Conservation (phyloP, 1,140 invertebrate genomes). For the Bathynomus jamesi region DNA sequence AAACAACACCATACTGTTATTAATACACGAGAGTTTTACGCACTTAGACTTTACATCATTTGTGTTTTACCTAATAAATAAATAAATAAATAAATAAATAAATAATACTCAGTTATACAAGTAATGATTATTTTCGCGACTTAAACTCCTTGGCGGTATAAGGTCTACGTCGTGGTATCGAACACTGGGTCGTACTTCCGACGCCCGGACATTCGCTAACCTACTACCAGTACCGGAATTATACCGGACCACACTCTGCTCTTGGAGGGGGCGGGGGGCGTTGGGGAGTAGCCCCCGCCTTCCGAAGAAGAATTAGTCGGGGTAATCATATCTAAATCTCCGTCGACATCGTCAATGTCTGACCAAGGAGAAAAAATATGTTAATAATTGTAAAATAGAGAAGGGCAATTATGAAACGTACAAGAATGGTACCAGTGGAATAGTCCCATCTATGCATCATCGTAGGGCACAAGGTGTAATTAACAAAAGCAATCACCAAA, state of each 20-base stretch:
- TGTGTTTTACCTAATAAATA: neutral
- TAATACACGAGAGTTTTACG: too few relatives aligned
- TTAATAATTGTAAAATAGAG: too few relatives aligned
- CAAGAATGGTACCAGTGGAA: too few relatives aligned
- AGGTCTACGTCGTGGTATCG: neutral
- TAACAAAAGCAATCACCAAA: too few relatives aligned
- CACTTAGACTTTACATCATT: too few relatives aligned
- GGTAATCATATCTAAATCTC: neutral
- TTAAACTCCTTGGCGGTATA: neutral
- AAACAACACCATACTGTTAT: too few relatives aligned
- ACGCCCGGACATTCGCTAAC: neutral
- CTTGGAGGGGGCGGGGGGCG: neutral
- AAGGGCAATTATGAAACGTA: too few relatives aligned
- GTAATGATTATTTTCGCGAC: neutral
- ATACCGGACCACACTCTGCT: neutral
- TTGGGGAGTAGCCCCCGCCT: neutral
- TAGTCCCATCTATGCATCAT: too few relatives aligned
- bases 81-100: neutral
- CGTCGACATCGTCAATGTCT: neutral
- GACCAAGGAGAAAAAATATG: too few relatives aligned
- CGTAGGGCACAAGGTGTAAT: too few relatives aligned
- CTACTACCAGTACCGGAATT: neutral
- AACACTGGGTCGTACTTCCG: neutral
- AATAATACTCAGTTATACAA: neutral
- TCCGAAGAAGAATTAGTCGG: neutral